These are phyloP conservation scores for Carpatolechia fugitivella DNA, from an alignment of 2,888 invertebrate genomes.

Conservation along the genomic window DNA sequence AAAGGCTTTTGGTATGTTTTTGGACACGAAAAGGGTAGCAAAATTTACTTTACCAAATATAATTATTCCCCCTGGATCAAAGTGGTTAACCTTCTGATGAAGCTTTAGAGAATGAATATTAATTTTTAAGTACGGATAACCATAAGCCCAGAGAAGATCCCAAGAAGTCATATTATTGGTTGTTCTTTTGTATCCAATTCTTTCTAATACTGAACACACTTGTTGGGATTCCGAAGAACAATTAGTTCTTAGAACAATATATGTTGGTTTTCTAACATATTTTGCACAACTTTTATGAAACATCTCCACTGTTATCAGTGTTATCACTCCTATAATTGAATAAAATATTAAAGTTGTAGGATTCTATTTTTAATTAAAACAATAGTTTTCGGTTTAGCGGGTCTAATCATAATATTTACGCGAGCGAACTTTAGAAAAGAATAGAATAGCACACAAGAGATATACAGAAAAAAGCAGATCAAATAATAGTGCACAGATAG, in stretches of 20 bases:
- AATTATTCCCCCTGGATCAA: constrained; percentile 95
- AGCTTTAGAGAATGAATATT: constrained; percentile 78
- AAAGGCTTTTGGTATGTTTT: constrained; percentile 93
- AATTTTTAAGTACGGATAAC: constrained; percentile 89
- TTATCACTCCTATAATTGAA: constrained; percentile 53
- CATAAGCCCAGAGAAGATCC: constrained; percentile 96
- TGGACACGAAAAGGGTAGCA: constrained; percentile 87
- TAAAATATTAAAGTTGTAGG: too few species aligned
- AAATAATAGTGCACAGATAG: too few species aligned
- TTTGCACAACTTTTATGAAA: constrained; percentile 34
- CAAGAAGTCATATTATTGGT: constrained; percentile 82
- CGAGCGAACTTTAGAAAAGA: too few species aligned
- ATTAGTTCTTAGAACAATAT: constrained; percentile 82
- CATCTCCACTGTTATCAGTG: constrained; percentile 55
- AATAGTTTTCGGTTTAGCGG: too few species aligned
- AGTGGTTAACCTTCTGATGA: constrained; percentile 93
- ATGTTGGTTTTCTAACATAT: constrained; percentile 41
- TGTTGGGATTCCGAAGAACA: constrained; percentile 89
- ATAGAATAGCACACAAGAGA: too few species aligned
- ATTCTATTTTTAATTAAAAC: too few species aligned
- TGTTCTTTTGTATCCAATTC: constrained; percentile 85
- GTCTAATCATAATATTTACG: too few species aligned
- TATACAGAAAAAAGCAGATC: too few species aligned
- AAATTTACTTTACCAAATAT: constrained; percentile 94
- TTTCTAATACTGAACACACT: constrained; percentile 87